Conservation (phyloP, 1,140 invertebrate genomes). For the Temnothorax curvispinosus region DNA sequence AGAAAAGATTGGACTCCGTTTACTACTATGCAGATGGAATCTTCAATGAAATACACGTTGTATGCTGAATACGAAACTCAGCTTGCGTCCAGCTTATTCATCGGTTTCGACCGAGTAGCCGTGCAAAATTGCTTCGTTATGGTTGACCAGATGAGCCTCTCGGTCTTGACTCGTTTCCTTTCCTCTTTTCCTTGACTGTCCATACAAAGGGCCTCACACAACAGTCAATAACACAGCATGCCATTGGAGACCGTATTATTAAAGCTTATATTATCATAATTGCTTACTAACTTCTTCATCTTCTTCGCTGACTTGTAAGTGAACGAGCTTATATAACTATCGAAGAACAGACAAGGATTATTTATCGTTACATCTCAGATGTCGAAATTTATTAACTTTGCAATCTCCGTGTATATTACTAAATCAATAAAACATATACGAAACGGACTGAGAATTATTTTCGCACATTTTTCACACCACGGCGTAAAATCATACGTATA, state of each 20-base stretch:
- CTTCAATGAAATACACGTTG: conserved; percentile 36
- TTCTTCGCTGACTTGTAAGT: neutral
- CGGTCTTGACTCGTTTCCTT: conserved; percentile 7
- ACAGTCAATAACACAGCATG: conserved; percentile 36
- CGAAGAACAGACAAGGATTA: neutral
- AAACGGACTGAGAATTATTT: neutral
- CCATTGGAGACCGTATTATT: conserved; percentile 21
- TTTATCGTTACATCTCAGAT: neutral
- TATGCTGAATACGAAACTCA: conserved; percentile 42
- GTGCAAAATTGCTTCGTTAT: conserved; percentile 73
- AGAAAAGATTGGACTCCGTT: neutral
- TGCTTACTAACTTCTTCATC: conserved; percentile 15
- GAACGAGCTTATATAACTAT: neutral
- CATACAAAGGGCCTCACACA: neutral
- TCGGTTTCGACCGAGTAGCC: neutral
- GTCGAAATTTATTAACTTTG: neutral
- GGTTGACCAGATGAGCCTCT: conserved; percentile 39
- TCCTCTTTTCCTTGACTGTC: neutral
- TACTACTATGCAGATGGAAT: conserved; percentile 9
- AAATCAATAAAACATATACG: neutral
- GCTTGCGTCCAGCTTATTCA: conserved; percentile 29
- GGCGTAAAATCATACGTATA: neutral
- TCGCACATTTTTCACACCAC: neutral
- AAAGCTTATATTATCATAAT: conserved; percentile 46
- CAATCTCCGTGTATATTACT: neutral